Percentiles rank a stretch among this genome's conserved stretches.
These are phyloP conservation scores for Bruchidius siliquastri DNA, from an alignment of 2,888 invertebrate genomes.

Conservation along the genomic window DNA sequence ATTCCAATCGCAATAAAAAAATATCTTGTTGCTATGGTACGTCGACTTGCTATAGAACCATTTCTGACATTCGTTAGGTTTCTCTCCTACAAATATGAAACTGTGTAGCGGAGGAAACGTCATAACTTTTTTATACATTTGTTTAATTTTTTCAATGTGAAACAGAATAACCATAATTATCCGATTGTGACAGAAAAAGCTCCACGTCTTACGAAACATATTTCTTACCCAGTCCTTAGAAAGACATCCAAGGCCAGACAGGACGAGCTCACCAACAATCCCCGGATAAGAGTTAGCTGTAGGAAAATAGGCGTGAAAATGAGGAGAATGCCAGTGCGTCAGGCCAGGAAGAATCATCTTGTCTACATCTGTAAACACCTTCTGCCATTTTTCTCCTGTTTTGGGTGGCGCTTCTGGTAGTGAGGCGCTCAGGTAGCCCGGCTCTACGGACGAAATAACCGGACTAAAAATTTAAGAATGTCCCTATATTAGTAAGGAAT, in stretches of 20 bases:
- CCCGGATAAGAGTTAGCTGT: conserved; percentile 82
- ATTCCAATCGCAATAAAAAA: too few species aligned
- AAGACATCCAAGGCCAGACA: conserved; percentile 32
- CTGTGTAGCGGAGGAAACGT: too few species aligned
- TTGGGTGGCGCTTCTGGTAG: conserved; percentile 79
- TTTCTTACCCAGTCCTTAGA: conserved; percentile 33
- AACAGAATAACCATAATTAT: too few species aligned
- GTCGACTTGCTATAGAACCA: too few species aligned
- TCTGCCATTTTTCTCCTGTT: conserved; percentile 78
- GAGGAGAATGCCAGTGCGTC: conserved; percentile 91
- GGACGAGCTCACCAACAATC: conserved; percentile 64
- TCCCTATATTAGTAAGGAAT: neutral
- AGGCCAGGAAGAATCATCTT: conserved; percentile 86
- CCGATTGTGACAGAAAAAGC: too few species aligned
- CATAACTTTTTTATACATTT: too few species aligned
- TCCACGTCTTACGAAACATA: too few species aligned
- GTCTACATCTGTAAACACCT: conserved; percentile 80
- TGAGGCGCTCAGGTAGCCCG: conserved; percentile 78
- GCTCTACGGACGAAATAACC: conserved; percentile 83
- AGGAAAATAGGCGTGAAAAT: conserved; percentile 90
- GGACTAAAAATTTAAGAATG: conserved; percentile 47
- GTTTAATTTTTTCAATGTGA: too few species aligned
- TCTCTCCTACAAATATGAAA: too few species aligned
- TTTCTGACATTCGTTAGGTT: too few species aligned
- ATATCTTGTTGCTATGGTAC: too few species aligned